phyloP scores from a whole-genome alignment of 2,888 invertebrate species.

The Mongoloraphidia duomilia region DNA sequence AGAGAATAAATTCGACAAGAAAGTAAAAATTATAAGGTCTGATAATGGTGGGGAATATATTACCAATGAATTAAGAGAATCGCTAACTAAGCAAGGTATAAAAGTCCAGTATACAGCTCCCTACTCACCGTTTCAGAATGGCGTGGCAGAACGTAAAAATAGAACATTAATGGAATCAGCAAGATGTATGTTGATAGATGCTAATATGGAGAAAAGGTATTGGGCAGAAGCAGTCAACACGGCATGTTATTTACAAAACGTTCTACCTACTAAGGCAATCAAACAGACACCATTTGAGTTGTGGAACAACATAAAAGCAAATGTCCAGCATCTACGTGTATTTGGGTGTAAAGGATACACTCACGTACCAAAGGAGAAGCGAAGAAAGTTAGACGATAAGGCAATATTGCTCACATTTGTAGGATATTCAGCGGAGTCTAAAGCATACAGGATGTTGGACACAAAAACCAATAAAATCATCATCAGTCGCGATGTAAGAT shows the following conservation, averaged over 20 bases:
- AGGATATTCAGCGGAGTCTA: neutral
- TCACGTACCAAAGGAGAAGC: neutral
- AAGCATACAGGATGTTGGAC: neutral
- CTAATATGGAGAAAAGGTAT: conserved; percentile 6
- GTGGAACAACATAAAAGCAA: conserved; percentile 8
- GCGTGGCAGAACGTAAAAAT: conserved; percentile 24
- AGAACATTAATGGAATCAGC: conserved; percentile 14
- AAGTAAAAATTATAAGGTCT: neutral
- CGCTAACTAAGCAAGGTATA: conserved; percentile 19
- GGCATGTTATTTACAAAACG: conserved; percentile 9
- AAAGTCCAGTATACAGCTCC: conserved; percentile 24
- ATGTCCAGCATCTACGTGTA: conserved; percentile 7
- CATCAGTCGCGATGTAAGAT: neutral
- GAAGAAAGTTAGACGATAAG: neutral
- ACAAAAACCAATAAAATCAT: neutral
- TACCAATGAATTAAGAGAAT: conserved; percentile 19
- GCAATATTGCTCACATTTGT: neutral
- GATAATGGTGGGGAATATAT: conserved; percentile 22
- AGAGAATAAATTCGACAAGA: no score
- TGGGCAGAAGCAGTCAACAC: conserved; percentile 10
- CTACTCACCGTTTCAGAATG: conserved; percentile 24
- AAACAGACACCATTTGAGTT: conserved; percentile 9
- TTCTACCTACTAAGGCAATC: neutral
- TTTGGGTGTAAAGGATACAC: conserved; percentile 9
- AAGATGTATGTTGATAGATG: conserved; percentile 7